Percentiles rank a stretch among this genome's conserved stretches.
Conservation (phyloP, 2,113 vertebrate species). For the Cervus canadensis region DNA sequence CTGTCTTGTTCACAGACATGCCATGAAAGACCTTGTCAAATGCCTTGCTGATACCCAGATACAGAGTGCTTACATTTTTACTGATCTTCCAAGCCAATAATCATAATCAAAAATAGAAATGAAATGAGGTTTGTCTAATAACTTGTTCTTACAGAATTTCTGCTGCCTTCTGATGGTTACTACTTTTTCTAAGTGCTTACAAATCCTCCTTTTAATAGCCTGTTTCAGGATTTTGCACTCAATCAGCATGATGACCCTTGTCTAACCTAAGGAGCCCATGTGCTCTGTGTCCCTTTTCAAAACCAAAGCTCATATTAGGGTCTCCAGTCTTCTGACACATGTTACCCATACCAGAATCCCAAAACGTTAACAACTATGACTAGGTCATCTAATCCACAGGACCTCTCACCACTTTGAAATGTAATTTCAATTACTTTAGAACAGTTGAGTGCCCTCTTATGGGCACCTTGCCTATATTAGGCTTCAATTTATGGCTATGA, state of each 20-base stretch:
- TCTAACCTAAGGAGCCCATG: not conserved
- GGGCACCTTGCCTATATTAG: not conserved
- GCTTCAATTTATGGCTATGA: not conserved
- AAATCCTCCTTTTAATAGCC: not conserved
- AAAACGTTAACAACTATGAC: not conserved
- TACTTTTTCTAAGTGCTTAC: not conserved
- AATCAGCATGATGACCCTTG: not conserved
- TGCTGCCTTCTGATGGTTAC: not conserved
- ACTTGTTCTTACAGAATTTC: conserved; percentile 5
- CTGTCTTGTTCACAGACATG: not conserved
- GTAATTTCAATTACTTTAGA: conserved; percentile 29
- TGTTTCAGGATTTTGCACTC: conserved; percentile 21
- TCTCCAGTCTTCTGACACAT: not conserved
- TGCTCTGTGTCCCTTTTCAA: conserved; percentile 12
- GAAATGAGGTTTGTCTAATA: conserved; percentile 25
- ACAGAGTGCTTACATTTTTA: not conserved
- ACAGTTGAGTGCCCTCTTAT: not conserved
- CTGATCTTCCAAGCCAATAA: not conserved
- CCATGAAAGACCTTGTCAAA: conserved; percentile 22
- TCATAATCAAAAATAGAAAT: conserved; percentile 16
- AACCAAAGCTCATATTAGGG: not conserved
- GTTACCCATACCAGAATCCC: not conserved
- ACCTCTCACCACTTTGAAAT: not conserved
- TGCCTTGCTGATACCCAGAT: conserved; percentile 14
- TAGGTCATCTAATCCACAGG: not conserved